Evolutionary conservation across 2,888 invertebrate genomes (phyloP).

Genomic region (Cephus rjabovi): DNA sequence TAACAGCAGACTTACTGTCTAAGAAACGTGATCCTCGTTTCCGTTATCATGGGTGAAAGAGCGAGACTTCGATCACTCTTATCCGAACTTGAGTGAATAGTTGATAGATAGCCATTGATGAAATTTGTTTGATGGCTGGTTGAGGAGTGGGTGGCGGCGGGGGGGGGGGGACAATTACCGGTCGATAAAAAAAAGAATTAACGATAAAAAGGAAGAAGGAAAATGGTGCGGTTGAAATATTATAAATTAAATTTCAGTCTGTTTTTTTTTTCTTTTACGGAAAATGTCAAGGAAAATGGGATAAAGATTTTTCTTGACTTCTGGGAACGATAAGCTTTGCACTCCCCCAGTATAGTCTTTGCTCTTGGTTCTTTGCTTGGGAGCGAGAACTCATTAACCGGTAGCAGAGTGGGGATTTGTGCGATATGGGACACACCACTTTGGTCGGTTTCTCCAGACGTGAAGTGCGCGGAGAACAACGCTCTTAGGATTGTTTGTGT

Average conservation of each 20-base stretch:
- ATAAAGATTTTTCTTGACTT: not conserved
- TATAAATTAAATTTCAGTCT: too few relatives aligned
- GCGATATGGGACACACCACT: constrained; percentile 13
- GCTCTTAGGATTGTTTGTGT: too few relatives aligned
- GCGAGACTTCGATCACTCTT: not conserved
- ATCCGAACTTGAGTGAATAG: not conserved
- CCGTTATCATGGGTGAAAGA: not conserved
- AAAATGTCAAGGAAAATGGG: too few relatives aligned
- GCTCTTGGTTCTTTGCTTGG: constrained; percentile 2
- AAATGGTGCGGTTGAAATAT: too few relatives aligned
- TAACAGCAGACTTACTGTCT: constrained; percentile 3
- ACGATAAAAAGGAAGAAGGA: too few relatives aligned
- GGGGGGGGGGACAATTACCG: too few relatives aligned
- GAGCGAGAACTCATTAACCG: constrained; percentile 8
- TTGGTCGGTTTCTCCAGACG: constrained; percentile 3
- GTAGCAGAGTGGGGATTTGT: constrained; percentile 12
- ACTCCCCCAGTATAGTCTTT: too few relatives aligned
- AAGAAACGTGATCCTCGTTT: not conserved
- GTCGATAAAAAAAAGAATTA: too few relatives aligned
- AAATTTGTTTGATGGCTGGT: not conserved
- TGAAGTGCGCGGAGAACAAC: not conserved
- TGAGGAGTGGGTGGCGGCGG: too few relatives aligned
- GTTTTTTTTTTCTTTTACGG: too few relatives aligned
- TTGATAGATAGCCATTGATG: not conserved
- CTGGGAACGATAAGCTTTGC: constrained; percentile 4